A percentile compares a stretch with the other conserved stretches of the same genome.
phyloP scores from a whole-genome alignment of 2,888 invertebrate genomes.

The Oscheius sp. region DNA sequence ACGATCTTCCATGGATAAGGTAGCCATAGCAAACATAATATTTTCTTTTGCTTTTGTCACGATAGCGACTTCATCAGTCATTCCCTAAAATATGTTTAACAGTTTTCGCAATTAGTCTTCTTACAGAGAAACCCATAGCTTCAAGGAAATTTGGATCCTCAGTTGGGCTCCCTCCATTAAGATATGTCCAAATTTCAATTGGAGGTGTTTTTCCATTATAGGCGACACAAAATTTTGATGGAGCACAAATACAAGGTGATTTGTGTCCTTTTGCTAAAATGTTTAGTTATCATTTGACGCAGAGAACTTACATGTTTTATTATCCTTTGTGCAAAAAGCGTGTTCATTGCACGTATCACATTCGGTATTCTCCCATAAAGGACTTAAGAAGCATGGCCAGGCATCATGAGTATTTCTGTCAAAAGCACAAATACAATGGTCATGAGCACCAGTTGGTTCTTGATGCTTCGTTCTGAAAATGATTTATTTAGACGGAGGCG shows the following conservation, averaged over 20 bases:
- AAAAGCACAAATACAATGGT: conserved; percentile 64
- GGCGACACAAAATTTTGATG: conserved; percentile 59
- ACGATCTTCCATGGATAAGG: conserved; percentile 59
- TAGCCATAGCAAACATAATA: conserved; percentile 68
- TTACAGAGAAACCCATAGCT: conserved; percentile 67
- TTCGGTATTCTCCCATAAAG: conserved; percentile 45
- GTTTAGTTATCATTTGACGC: too few relatives aligned
- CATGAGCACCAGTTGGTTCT: conserved; percentile 46
- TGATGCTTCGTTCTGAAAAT: conserved; percentile 54
- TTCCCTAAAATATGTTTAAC: conserved; percentile 50
- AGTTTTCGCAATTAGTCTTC: background rate
- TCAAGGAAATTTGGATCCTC: conserved; percentile 64
- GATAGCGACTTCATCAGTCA: conserved; percentile 70
- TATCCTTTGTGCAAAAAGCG: conserved; percentile 48
- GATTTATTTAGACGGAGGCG: too few relatives aligned
- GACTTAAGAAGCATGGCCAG: conserved; percentile 51
- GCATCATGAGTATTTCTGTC: conserved; percentile 57
- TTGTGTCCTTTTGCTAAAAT: conserved; percentile 46
- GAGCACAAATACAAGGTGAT: conserved; percentile 62
- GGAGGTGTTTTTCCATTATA: conserved; percentile 57
- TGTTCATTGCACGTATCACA: conserved; percentile 52
- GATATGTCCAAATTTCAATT: conserved; percentile 61
- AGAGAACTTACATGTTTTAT: conserved; percentile 41
- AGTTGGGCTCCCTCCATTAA: conserved; percentile 52
- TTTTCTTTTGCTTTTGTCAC: conserved; percentile 70